These are phyloP conservation scores for Anas acuta DNA, from an alignment of 2,797 vertebrate genomes.

Conservation along the genomic window DNA sequence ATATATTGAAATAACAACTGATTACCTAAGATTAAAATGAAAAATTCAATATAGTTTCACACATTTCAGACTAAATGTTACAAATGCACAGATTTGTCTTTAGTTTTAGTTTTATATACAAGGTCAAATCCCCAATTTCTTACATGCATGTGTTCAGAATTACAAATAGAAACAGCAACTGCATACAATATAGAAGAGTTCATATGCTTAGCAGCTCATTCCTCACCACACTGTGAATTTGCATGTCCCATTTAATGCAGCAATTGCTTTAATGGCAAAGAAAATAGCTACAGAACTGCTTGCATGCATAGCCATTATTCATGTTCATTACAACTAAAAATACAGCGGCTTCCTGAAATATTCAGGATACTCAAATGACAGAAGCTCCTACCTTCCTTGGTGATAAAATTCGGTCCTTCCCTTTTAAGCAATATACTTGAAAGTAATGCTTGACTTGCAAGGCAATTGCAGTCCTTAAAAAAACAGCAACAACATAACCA, in stretches of 20 bases:
- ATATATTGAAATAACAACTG: neutral
- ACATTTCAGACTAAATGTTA: neutral
- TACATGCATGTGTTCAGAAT: neutral
- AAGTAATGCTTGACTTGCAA: conserved; percentile 92
- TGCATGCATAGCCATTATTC: neutral
- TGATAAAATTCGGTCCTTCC: conserved; percentile 90
- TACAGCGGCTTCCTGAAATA: neutral
- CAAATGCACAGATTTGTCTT: neutral
- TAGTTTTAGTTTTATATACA: neutral
- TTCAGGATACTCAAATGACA: neutral
- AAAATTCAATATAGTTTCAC: neutral
- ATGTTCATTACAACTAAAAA: neutral
- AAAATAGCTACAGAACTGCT: conserved; percentile 28
- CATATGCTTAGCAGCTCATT: conserved; percentile 9
- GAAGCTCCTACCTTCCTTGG: conserved; percentile 86
- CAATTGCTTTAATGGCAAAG: conserved; percentile 40
- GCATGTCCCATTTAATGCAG: conserved; percentile 34
- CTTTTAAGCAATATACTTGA: conserved; percentile 87
- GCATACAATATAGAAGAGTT: neutral
- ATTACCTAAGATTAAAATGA: neutral
- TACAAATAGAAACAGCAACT: neutral
- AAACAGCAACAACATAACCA: neutral
- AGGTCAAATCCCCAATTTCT: neutral
- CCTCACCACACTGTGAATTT: neutral
- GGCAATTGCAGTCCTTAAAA: conserved; percentile 87